Conservation (phyloP, 2,797 vertebrate genomes). For the Hyperoplus lanceolatus region DNA sequence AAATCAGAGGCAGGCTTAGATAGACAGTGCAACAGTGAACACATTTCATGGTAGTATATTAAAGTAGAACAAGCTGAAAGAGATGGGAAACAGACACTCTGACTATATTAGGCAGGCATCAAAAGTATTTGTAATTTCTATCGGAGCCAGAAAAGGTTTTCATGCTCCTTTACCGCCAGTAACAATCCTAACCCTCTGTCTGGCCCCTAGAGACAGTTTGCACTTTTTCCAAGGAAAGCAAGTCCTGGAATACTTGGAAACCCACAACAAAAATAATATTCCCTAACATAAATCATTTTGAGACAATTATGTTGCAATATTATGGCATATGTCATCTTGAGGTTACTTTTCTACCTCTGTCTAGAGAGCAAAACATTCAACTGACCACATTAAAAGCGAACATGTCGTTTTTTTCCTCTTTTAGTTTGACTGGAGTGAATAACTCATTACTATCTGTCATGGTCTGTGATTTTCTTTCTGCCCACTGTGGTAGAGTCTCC, state of each 20-base stretch:
- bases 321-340: no score
- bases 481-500: neutral
- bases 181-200: conserved; percentile 20
- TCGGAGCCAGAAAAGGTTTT: conserved; percentile 20
- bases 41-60: conserved; percentile 16
- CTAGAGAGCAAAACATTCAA: neutral
- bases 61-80: conserved; percentile 19
- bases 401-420: neutral
- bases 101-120: conserved; percentile 29
- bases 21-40: conserved; percentile 9
- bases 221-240: neutral
- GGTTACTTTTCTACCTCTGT: neutral
- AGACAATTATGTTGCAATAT: neutral
- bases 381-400: neutral
- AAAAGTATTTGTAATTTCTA: conserved; percentile 39
- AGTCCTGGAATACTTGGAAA: conserved; percentile 2
- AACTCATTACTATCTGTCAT: neutral
- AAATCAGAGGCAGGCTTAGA: conserved; percentile 6
- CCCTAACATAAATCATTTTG: neutral
- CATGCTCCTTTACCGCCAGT: neutral
- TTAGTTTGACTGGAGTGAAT: neutral
- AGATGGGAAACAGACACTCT: conserved; percentile 36
- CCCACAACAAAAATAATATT: neutral
- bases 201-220: neutral
- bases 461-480: neutral